Evolutionary conservation across 2,113 vertebrate species (phyloP), one percentile per base, ranked within the genome.

Genomic region (Acrocephalus kingi): DNA sequence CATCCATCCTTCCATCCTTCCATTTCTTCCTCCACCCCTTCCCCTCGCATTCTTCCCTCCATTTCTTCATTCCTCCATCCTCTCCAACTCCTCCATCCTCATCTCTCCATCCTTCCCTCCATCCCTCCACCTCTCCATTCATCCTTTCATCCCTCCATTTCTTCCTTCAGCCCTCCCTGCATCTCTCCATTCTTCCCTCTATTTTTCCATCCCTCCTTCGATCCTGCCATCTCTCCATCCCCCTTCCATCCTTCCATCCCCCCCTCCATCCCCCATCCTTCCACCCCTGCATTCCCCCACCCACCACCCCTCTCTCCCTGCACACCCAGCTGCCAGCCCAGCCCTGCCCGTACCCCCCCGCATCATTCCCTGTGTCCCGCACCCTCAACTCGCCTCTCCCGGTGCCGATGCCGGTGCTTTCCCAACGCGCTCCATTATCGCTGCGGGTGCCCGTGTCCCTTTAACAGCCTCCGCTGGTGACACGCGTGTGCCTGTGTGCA

Each of bases 401-500:
- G 49, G n/a, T 25, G 25, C 78, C 66, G 72, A 35, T 35, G 35
- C 35, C 35, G 35, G 3, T 35, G 43, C 43, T 56, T 52, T 66
- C 79, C 84, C 56, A 1, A 4, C 55, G 24, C 77, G 7, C 31
- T 58, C 62, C 67, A 6, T 68, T 54, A 9, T 10, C 35, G 28
- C 31, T 33, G 49, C 62, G 41, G 58, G 25, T 27, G 58, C 1
- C 58, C 8, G 75, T 89, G 75, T 85, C 88, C 54, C 94, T 95
- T 95, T 95, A 95, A 95, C 86, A 87, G 61, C 49, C 86, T 43
- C 45, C 7, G 72, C 77, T 9, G 86, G 72, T 59, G 82, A 73
- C 93, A 94, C 94, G 77, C 90, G 93, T 79, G 90, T 92, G 89
- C 89, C 79, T 72, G 93, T 93, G 93, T 92, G 89, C 84, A 51